Base-by-base conservation (phyloP, 2,888 invertebrate genomes). In the Pollenia angustigena region DNA sequence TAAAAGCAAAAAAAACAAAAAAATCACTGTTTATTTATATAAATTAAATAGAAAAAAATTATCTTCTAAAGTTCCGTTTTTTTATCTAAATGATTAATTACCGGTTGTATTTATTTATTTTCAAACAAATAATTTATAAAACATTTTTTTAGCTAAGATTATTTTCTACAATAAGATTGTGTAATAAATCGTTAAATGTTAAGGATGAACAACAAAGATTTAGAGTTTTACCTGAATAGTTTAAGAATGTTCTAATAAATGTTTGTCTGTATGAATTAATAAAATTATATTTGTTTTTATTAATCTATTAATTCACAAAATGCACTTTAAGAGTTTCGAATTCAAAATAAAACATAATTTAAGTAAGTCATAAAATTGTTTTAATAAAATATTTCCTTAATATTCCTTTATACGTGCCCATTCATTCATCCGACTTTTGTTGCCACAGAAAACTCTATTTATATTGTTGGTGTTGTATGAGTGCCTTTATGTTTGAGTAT, bases 71-170 rank as follows among this genome's bases (percentile, higher is more conserved):
- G 68, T 69, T 68, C 54, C 14, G 18, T 81, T 48, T 66, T 64
- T 23, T 23, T 82, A 60, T 69, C 75, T 76, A 62, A 82, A 82
- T 82, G 81, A 82, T 82, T 75, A 82, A 82, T 82, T 82, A 69
- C 69, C 60, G 69, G 46, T 56, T 42, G 68, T 62, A 66, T 81
- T 68, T 75, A 68, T 81, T 81, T 75, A 81, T 81, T 52, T 60
- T 52, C 44, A 32, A 82, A 60, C 81, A 75, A 82, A 82, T 82
- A 75, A 68, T 82, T 82, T 62, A 54, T 32, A 75, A 75, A 68
- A 68, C 12, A 81, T 32, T 60, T 82, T 75, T 68, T 68, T 62
- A 54, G 44, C 60, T 76, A 82, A 68, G 68, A 82, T 75, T 75
- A 75, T 81, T 66, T 75, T 23, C 50, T 23, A 62, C 8, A 32